These are phyloP conservation scores for Philonicus albiceps DNA, from an alignment of 2,888 invertebrate genomes.

Conservation along the genomic window DNA sequence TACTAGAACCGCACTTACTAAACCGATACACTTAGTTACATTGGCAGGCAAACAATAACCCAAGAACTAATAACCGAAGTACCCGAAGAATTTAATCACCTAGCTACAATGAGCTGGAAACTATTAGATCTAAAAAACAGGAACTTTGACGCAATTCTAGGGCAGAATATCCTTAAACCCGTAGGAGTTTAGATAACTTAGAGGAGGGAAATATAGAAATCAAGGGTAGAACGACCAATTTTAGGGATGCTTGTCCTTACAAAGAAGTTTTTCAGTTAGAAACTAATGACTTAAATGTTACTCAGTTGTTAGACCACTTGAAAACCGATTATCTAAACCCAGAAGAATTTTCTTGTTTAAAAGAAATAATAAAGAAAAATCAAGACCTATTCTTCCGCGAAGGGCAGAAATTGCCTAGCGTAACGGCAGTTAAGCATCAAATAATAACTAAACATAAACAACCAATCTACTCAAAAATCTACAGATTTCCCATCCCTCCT, in stretches of 20 bases:
- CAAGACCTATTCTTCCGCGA: not conserved
- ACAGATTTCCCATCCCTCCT: not conserved
- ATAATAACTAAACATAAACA: not conserved
- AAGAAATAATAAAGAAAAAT: not conserved
- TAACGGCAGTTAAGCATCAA: not conserved
- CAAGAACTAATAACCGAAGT: not conserved
- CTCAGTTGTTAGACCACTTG: not conserved
- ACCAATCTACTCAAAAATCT: slow-evolving; percentile 5
- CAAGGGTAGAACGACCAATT: not conserved
- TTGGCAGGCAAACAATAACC: not conserved
- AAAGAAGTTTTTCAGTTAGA: not conserved
- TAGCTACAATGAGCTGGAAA: not conserved
- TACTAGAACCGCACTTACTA: too few species aligned
- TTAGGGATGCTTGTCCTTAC: not conserved
- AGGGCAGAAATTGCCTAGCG: not conserved
- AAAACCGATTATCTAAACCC: not conserved
- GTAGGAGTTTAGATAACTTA: not conserved
- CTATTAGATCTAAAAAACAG: not conserved
- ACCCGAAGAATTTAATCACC: not conserved
- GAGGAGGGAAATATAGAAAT: not conserved
- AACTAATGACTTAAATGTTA: not conserved
- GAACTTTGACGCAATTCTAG: not conserved
- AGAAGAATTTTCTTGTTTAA: not conserved
- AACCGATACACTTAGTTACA: not conserved
- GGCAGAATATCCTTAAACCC: slow-evolving; percentile 6